Base-by-base conservation (phyloP, 2,888 invertebrate genomes). In the Hololepta plana region DNA sequence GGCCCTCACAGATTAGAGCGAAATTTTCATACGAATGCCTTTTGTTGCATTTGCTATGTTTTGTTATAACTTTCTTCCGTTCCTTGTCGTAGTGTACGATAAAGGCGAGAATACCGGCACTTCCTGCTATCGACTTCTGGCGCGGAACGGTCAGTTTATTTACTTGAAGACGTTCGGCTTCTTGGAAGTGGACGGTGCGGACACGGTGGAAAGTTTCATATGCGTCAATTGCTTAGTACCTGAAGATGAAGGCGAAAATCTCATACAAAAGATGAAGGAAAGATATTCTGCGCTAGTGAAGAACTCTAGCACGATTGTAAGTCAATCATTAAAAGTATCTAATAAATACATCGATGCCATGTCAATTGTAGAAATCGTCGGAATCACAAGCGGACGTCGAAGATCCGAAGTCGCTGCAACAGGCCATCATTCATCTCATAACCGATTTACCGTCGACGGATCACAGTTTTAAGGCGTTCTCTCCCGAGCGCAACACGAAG, bases 111-210 rank as follows among this genome's bases (percentile, higher is more conserved):
- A 79, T 38, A 76, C 69, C 51, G 88, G 87, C 6, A 70, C 72
- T 40, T 84, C 85, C n/a, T 84, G 81, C 39, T 88, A 88, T 46
- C 66, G 88, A 23, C 57, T 90, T 12, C 66, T 75, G 44, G 72
- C 80, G 7, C 71, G 80, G 35, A 79, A 75, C 28, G 84, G 84
- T n/a, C 67, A 74, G 42, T 82, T 79, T 42, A 80, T 88, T 38
- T 87, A 80, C 44, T 64, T 88, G 49, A 67, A 75, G 44, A 82
- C 85, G 1, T 66, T 75, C 38, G 88, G 88, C 6, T 85, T 72
- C 44, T 62, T 88, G 27, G 87, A 87, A 55, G 73, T 79, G 36
- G 80, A 84, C 44, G 71, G 67, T 44, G 71, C 74, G 4, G 77
- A 81, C 38, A 69, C 69, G 29, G 79, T 84, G 13, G 76, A 75